These are phyloP conservation scores for Varecia variegata DNA, from an alignment of 2,797 vertebrate species.

Conservation along the genomic window DNA sequence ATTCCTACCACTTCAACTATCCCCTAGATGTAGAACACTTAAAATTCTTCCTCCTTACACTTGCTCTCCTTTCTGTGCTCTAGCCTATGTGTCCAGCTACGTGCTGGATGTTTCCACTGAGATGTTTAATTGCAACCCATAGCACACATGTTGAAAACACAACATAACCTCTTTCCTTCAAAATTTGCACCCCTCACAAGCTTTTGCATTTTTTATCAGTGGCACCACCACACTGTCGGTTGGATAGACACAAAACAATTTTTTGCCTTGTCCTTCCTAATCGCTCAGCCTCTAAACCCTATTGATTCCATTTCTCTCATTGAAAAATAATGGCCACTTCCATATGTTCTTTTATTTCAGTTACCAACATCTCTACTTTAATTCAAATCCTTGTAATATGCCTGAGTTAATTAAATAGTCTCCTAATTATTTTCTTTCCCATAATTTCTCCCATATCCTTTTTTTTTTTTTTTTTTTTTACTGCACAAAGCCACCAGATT, in stretches of 20 bases:
- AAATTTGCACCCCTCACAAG: neutral
- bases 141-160: neutral
- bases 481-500: neutral
- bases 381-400: neutral
- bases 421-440: slow-evolving; percentile 1
- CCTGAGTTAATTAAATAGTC: neutral
- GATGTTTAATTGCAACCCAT: neutral
- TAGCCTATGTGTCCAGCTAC: neutral
- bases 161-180: neutral
- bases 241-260: neutral
- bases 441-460: neutral
- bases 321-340: neutral
- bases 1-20: neutral
- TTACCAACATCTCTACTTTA: neutral
- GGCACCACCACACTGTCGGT: neutral
- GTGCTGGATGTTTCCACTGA: neutral
- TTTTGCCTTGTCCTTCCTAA: neutral
- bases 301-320: neutral
- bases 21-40: neutral
- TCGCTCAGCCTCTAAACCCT: neutral
- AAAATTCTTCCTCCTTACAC: neutral
- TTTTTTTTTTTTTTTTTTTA: neutral
- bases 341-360: neutral
- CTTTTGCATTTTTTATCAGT: neutral
- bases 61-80: neutral